These are phyloP conservation scores for Archaeoteleia sp. DNA, from an alignment of 2,888 invertebrate genomes.

Conservation along the genomic window DNA sequence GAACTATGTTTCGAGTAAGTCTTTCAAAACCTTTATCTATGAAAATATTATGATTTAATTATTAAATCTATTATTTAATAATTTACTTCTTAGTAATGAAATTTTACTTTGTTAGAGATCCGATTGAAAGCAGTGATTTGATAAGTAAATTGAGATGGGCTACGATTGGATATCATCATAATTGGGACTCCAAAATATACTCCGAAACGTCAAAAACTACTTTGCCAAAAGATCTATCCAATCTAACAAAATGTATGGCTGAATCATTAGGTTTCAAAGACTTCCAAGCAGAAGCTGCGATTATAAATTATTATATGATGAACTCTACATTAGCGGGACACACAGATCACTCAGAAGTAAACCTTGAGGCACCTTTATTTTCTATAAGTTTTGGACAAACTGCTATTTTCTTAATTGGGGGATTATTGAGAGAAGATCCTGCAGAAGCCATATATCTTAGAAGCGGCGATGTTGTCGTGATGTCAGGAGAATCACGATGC, in stretches of 20 bases:
- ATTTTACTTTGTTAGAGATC: slow-evolving; percentile 48
- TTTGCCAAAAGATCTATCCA: slow-evolving; percentile 85
- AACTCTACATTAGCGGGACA: slow-evolving; percentile 95
- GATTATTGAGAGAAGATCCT: slow-evolving; percentile 80
- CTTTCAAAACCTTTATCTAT: neutral
- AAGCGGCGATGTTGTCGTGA: slow-evolving; percentile 94
- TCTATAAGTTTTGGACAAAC: slow-evolving; percentile 97
- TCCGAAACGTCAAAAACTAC: slow-evolving; percentile 80
- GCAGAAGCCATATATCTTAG: slow-evolving; percentile 84
- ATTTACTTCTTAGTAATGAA: neutral
- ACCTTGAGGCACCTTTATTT: slow-evolving; percentile 90
- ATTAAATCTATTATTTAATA: neutral
- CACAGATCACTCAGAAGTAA: slow-evolving; percentile 94
- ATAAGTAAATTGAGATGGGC: slow-evolving; percentile 88
- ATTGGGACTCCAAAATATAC: slow-evolving; percentile 97
- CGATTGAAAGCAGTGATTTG: slow-evolving; percentile 60
- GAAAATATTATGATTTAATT: slow-evolving; percentile 5
- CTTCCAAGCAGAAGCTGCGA: slow-evolving; percentile 92
- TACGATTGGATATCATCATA: slow-evolving; percentile 97
- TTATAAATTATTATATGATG: slow-evolving; percentile 96
- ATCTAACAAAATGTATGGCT: slow-evolving; percentile 81
- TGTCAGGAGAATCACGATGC: slow-evolving; percentile 89
- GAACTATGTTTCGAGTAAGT: slow-evolving; percentile 76
- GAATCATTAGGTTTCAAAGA: slow-evolving; percentile 77
- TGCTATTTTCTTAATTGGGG: slow-evolving; percentile 95